Evolutionary conservation across 2,888 invertebrate genomes (phyloP).

Genomic region (Netelia inedita): DNA sequence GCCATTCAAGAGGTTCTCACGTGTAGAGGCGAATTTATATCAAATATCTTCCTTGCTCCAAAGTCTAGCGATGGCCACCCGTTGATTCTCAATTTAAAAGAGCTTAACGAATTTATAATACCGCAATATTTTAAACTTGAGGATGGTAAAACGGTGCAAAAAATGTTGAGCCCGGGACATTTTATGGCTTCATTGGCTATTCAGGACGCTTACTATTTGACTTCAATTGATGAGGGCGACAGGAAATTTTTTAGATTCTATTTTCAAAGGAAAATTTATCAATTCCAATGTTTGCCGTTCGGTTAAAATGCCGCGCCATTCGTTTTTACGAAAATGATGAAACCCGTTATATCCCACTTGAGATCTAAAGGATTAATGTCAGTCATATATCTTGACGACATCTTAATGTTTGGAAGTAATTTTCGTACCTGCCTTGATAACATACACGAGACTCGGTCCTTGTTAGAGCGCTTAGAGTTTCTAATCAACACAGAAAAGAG

Average conservation of each 20-base stretch:
- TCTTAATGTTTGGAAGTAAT: constrained; percentile 46
- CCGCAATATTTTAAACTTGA: constrained; percentile 59
- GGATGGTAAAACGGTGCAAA: constrained; percentile 31
- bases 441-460: too few relatives aligned
- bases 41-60: constrained; percentile 45
- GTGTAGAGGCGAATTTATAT: constrained; percentile 57
- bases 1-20: constrained; percentile 29
- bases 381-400: constrained; percentile 60
- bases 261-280: constrained; percentile 53
- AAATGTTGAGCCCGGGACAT: constrained; percentile 11
- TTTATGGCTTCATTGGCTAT: constrained; percentile 59
- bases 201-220: constrained; percentile 58
- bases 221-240: constrained; percentile 65
- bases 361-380: constrained; percentile 42
- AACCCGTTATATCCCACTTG: constrained; percentile 34
- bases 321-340: constrained; percentile 71
- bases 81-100: constrained; percentile 58
- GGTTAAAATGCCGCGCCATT: constrained; percentile 71
- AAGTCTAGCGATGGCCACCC: constrained; percentile 43
- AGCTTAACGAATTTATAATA: constrained; percentile 45
- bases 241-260: constrained; percentile 71
- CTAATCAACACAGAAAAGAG: too few relatives aligned
- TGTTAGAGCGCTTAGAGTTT: too few relatives aligned
- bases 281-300: constrained; percentile 69
- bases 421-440: background rate